Conservation (phyloP, 92 coral and sea anemone species). For the Porites lobata region DNA sequence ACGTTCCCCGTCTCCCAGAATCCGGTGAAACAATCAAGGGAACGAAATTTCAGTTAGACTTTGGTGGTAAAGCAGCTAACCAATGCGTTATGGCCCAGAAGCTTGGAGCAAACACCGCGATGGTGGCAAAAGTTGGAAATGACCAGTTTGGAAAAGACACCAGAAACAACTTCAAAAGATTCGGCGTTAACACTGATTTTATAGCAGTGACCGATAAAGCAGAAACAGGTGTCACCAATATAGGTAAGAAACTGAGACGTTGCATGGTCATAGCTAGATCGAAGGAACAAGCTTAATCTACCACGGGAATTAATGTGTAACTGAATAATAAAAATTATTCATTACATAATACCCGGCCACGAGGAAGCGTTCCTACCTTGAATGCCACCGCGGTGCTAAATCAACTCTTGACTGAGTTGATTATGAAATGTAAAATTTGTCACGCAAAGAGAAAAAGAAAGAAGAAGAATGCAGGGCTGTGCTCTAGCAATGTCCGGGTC, state of each 20-base stretch:
- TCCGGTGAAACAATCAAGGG: constrained; percentile 89
- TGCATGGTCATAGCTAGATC: no score
- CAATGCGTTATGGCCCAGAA: constrained; percentile 97
- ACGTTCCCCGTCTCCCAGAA: constrained; percentile 79
- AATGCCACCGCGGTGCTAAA: no score
- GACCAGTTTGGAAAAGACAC: constrained; percentile 93
- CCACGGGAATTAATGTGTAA: no score
- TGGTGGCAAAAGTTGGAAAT: constrained; percentile 88
- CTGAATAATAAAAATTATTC: no score
- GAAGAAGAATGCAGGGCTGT: no score
- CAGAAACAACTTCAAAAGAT: constrained; percentile 77
- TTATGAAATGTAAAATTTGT: no score
- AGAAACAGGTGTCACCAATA: constrained; percentile 87
- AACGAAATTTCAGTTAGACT: constrained; percentile 83
- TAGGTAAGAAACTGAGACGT: constrained; percentile 56
- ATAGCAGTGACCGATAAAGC: constrained; percentile 75
- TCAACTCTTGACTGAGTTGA: no score
- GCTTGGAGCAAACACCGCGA: constrained; percentile 88
- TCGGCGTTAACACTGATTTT: constrained; percentile 87
- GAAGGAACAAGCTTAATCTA: no score
- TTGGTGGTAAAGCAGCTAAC: constrained; percentile 97
- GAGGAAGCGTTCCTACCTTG: no score
- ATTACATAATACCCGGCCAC: no score
- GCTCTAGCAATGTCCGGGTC: no score
- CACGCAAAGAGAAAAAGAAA: no score